phyloP scores from a whole-genome alignment of 2,888 invertebrate species.

The Melolontha melolontha region DNA sequence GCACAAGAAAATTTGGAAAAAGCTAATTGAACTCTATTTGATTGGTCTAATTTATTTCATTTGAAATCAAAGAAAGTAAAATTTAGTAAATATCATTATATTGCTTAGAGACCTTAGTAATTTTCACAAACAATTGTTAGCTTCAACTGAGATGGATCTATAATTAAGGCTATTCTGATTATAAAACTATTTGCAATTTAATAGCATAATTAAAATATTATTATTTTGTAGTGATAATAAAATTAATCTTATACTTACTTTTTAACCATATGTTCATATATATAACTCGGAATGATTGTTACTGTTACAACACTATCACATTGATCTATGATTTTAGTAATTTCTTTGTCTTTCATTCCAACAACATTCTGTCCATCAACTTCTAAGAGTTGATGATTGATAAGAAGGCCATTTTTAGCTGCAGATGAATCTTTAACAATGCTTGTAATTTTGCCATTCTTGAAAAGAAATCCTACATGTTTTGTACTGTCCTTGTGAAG shows the following conservation, averaged over 20 bases:
- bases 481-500: slow-evolving; percentile 90
- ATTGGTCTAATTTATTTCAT: no score
- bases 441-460: slow-evolving; percentile 85
- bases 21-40: no score
- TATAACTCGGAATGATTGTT: slow-evolving; percentile 87
- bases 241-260: slow-evolving; percentile 72
- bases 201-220: no score
- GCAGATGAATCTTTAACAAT: slow-evolving; percentile 92
- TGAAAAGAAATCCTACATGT: slow-evolving; percentile 89
- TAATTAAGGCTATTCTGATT: background rate
- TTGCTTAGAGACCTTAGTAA: no score
- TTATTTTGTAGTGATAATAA: no score
- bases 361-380: slow-evolving; percentile 92
- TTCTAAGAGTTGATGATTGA: slow-evolving; percentile 90
- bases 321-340: slow-evolving; percentile 80
- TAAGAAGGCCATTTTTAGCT: slow-evolving; percentile 89
- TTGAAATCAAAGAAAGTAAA: no score
- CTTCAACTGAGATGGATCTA: background rate
- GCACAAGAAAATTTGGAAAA: no score
- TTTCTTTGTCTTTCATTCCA: slow-evolving; percentile 89
- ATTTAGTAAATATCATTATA: no score
- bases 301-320: slow-evolving; percentile 81
- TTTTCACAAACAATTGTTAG: slow-evolving; percentile 47
- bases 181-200: no score
- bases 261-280: slow-evolving; percentile 93